Percentiles rank a stretch among this genome's conserved stretches.
Conservation (phyloP, 2,113 vertebrate species). For the Crotalus horridus region DNA sequence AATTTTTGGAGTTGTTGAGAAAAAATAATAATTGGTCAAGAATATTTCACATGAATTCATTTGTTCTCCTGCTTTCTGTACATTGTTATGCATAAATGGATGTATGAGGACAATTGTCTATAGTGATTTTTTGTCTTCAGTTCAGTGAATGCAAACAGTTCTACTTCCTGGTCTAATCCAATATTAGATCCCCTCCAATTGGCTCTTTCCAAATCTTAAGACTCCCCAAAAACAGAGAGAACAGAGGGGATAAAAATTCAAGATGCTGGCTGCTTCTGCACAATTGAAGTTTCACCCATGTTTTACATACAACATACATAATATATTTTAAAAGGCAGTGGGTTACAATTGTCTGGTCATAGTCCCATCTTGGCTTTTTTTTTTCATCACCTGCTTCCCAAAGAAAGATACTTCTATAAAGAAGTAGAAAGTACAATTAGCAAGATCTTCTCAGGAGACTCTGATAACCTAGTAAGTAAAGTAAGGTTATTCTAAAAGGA, state of each 20-base stretch:
- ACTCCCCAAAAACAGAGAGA: neutral
- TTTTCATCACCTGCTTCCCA: neutral
- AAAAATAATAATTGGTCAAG: neutral
- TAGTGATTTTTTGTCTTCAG: neutral
- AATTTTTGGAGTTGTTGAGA: neutral
- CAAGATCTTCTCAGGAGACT: neutral
- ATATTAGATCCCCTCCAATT: neutral
- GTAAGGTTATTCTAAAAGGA: neutral
- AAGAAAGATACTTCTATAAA: neutral
- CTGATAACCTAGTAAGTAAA: neutral
- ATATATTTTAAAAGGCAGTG: neutral
- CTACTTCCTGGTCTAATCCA: neutral
- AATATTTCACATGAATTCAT: neutral
- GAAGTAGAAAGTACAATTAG: neutral
- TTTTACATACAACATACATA: neutral
- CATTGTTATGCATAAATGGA: neutral
- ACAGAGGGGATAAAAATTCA: neutral
- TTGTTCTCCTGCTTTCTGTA: neutral
- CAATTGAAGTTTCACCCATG: neutral
- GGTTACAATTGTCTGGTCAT: neutral
- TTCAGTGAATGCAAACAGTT: neutral
- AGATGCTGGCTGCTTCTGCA: neutral
- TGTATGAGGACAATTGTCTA: neutral
- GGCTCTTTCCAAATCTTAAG: neutral
- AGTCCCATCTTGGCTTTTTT: neutral